Conservation (phyloP, 1,140 invertebrate species). For the Platorchestia sp. region DNA sequence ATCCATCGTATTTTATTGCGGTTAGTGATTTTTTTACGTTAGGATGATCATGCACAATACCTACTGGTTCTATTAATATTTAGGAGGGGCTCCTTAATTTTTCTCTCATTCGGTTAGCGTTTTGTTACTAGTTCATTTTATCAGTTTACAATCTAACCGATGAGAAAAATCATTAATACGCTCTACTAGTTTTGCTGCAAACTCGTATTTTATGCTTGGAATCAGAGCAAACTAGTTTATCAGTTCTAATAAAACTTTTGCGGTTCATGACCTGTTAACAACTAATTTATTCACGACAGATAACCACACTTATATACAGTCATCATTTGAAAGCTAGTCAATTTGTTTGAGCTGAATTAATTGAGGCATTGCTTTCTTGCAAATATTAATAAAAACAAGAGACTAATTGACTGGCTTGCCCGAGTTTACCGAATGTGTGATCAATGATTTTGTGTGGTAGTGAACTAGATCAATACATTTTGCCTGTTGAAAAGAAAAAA, state of each 20-base stretch:
- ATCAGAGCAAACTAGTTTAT: neutral
- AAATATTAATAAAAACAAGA: neutral
- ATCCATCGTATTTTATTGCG: neutral
- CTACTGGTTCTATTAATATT: neutral
- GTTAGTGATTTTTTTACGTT: neutral
- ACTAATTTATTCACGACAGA: neutral
- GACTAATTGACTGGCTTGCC: neutral
- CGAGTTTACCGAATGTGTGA: neutral
- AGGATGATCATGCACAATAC: neutral
- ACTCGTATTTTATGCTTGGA: neutral
- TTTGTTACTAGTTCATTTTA: neutral
- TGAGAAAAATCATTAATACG: neutral
- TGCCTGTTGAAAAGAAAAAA: too few species aligned
- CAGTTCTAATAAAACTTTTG: neutral
- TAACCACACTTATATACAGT: neutral
- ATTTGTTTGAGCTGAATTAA: neutral
- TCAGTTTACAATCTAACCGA: neutral
- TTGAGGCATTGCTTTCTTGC: neutral
- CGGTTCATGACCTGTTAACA: neutral
- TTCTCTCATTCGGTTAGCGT: neutral
- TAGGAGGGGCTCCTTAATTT: neutral
- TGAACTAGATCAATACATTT: neutral
- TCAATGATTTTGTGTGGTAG: neutral
- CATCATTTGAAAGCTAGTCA: neutral
- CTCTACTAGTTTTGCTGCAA: neutral